A percentile compares a stretch with the other conserved stretches of the same genome.
Conservation (phyloP, 2,888 invertebrate species). For the Xylota segnis region DNA sequence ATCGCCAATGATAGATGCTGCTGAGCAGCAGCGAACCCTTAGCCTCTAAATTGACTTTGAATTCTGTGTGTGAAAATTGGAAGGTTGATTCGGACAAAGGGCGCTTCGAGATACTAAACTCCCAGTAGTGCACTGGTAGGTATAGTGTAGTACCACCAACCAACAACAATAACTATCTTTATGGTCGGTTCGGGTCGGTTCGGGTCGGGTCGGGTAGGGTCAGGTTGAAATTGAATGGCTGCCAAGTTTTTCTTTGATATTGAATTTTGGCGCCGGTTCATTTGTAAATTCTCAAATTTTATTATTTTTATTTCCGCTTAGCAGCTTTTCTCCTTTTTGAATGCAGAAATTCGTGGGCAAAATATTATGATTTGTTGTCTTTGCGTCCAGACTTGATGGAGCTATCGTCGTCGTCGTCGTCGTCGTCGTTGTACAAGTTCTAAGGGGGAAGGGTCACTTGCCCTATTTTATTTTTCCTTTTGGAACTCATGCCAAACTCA, state of each 20-base stretch:
- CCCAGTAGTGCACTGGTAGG: neutral
- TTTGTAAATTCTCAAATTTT: slow-evolving; percentile 72
- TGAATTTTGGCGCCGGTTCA: slow-evolving; percentile 73
- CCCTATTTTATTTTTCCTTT: neutral
- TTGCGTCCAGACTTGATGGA: slow-evolving; percentile 64
- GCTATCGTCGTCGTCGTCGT: too few species aligned
- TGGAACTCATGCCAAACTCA: neutral
- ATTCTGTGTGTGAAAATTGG: slow-evolving; percentile 62
- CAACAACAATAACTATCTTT: slow-evolving; percentile 65
- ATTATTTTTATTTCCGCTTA: slow-evolving; percentile 73
- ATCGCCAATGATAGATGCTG: slow-evolving; percentile 58
- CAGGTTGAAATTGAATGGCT: slow-evolving; percentile 68
- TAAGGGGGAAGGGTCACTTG: neutral
- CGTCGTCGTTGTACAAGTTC: neutral
- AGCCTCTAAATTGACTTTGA: slow-evolving; percentile 67
- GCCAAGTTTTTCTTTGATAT: slow-evolving; percentile 73
- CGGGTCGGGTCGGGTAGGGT: too few species aligned
- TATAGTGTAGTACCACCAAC: neutral
- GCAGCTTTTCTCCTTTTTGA: slow-evolving; percentile 52
- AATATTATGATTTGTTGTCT: slow-evolving; percentile 65
- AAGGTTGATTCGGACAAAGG: slow-evolving; percentile 66
- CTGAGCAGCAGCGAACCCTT: slow-evolving; percentile 47
- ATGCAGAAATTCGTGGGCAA: slow-evolving; percentile 41
- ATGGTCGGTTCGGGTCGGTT: too few species aligned
- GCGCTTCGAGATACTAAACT: slow-evolving; percentile 43